These are phyloP conservation scores for Megastigmus dorsalis DNA, from an alignment of 2,888 invertebrate species.

Conservation along the genomic window DNA sequence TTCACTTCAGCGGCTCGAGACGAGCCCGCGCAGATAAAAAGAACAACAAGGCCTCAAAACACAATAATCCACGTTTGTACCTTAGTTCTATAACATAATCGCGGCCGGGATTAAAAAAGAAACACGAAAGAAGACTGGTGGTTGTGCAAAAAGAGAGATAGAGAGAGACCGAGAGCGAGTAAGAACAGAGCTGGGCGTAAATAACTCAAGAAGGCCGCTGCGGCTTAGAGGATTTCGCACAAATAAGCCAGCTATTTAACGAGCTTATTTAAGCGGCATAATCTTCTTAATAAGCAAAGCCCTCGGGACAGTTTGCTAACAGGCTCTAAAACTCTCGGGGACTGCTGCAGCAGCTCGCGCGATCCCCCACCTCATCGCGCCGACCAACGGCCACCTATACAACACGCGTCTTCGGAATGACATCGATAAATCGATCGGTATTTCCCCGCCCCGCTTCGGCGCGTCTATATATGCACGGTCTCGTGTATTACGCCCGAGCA, in stretches of 20 bases:
- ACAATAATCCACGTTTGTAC: too few species aligned
- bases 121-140: too few species aligned
- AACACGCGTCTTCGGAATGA: conserved; percentile 4
- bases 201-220: conserved; percentile 13
- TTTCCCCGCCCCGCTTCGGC: neutral
- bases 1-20: too few species aligned
- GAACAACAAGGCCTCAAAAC: too few species aligned
- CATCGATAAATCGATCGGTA: conserved; percentile 44
- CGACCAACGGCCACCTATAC: too few species aligned
- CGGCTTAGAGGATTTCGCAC: conserved; percentile 3
- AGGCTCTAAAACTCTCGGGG: conserved; percentile 36
- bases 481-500: neutral
- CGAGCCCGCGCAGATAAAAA: too few species aligned
- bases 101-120: conserved; percentile 8
- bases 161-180: too few species aligned
- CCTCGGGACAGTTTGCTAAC: conserved; percentile 32
- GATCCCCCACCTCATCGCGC: too few species aligned
- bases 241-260: conserved; percentile 45
- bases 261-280: conserved; percentile 51
- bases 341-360: too few species aligned
- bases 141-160: too few species aligned
- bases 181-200: neutral
- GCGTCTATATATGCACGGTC: too few species aligned
- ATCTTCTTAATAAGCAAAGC: conserved; percentile 47
- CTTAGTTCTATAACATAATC: too few species aligned